phyloP scores from a whole-genome alignment of 1,140 invertebrate species.

The Megathymus violae region DNA sequence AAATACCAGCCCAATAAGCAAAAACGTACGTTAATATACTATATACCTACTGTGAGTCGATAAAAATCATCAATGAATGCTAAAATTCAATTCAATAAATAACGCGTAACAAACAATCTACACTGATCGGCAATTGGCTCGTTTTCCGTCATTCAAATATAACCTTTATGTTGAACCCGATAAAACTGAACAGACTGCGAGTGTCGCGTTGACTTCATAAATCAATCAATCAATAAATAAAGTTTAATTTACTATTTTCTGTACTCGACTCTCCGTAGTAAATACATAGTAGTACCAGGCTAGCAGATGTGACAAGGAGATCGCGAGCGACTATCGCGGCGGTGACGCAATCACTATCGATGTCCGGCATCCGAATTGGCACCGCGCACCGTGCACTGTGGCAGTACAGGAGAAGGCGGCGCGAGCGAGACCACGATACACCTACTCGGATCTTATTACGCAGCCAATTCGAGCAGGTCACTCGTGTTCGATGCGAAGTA shows the following conservation, averaged over 20 bases:
- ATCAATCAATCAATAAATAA: conserved; percentile 39
- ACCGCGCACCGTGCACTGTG: neutral
- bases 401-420: conserved; percentile 7
- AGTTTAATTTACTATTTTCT: conserved; percentile 61
- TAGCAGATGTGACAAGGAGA: conserved; percentile 57
- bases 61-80: conserved; percentile 36
- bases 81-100: conserved; percentile 36
- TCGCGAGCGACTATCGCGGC: conserved; percentile 41
- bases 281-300: conserved; percentile 79
- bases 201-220: no score
- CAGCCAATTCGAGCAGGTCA: conserved; percentile 5
- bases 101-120: conserved; percentile 26
- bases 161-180: conserved; percentile 5
- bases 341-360: conserved; percentile 55
- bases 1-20: conserved; percentile 20
- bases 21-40: conserved; percentile 21
- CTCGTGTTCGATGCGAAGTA: neutral
- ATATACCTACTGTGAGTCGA: conserved; percentile 30
- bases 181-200: conserved; percentile 5
- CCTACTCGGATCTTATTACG: conserved; percentile 12
- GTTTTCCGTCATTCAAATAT: conserved; percentile 17
- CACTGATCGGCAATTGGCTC: conserved; percentile 25
- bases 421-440: conserved; percentile 1
- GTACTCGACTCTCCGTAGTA: conserved; percentile 66
- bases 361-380: conserved; percentile 9